Evolutionary conservation across 2,797 vertebrate genomes (phyloP).

Genomic region (Serranus cabrilla): DNA sequence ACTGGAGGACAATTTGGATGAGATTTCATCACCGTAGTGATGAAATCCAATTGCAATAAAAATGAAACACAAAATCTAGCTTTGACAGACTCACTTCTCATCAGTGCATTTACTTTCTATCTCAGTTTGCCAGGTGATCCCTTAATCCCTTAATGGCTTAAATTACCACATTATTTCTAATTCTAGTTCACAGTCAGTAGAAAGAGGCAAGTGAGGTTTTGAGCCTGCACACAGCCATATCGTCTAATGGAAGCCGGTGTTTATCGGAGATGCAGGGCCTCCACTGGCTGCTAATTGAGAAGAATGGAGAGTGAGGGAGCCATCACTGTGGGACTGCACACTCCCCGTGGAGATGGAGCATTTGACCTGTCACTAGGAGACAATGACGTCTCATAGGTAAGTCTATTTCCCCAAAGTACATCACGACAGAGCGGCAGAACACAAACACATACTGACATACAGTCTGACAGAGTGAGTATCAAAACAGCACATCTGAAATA

Average conservation of each 20-base stretch:
- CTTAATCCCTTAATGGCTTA: constrained; percentile 38
- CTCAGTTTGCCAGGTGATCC: constrained; percentile 30
- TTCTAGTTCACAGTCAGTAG: constrained; percentile 33
- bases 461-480: constrained; percentile 8
- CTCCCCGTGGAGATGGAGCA: constrained; percentile 32
- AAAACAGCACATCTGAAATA: neutral
- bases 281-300: constrained; percentile 43
- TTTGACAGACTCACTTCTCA: constrained; percentile 51
- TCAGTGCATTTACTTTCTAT: constrained; percentile 31
- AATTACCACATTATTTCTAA: constrained; percentile 61
- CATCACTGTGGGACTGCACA: constrained; percentile 8
- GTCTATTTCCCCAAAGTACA: constrained; percentile 22
- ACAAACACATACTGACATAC: constrained; percentile 21
- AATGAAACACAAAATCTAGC: constrained; percentile 50
- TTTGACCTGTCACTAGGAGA: constrained; percentile 55
- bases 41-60: constrained; percentile 75
- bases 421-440: constrained; percentile 19
- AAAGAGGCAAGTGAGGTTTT: constrained; percentile 35
- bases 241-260: constrained; percentile 33
- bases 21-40: constrained; percentile 66
- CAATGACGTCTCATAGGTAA: constrained; percentile 32
- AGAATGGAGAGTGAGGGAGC: constrained; percentile 24
- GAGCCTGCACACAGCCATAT: neutral
- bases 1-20: constrained; percentile 62
- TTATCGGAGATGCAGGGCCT: constrained; percentile 23